Percentiles rank a stretch among this genome's conserved stretches.
Conservation (phyloP, 2,113 vertebrate species). For the Phylloscopus trochilus region DNA sequence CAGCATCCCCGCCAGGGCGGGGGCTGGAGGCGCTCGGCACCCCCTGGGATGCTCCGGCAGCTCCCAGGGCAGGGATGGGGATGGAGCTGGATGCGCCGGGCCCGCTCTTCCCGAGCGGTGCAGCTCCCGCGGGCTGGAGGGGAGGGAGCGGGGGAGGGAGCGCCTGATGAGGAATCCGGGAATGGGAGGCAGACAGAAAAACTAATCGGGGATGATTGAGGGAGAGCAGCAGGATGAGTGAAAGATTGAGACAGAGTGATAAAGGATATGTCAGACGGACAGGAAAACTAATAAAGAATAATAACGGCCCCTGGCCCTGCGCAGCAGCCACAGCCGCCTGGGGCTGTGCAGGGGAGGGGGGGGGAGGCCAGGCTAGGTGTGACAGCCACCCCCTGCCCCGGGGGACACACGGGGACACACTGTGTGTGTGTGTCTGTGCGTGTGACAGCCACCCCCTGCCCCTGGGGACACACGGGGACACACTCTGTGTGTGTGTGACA, state of each 20-base stretch:
- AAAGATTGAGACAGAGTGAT: conserved; percentile 48
- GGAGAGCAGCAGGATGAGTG: conserved; percentile 12
- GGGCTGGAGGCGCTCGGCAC: neutral
- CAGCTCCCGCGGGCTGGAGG: too few relatives aligned
- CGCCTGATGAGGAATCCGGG: neutral
- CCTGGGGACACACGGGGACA: too few relatives aligned
- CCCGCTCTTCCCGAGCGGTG: neutral
- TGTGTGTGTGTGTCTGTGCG: neutral
- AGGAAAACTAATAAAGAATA: conserved; percentile 70
- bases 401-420: neutral
- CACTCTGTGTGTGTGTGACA: too few relatives aligned
- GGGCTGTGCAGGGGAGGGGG: neutral
- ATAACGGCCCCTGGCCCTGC: neutral
- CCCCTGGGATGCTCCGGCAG: neutral
- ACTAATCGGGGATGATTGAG: conserved; percentile 47
- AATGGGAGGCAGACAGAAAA: conserved; percentile 4
- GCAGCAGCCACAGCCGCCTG: neutral
- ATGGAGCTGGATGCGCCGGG: neutral
- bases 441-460: neutral
- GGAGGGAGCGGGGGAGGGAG: neutral
- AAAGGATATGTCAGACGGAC: conserved; percentile 48
- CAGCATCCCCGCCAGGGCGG: neutral
- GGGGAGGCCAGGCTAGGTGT: neutral
- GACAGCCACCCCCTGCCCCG: neutral
- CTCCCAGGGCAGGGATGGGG: neutral